These are phyloP conservation scores for Helicoverpa armigera DNA, from an alignment of 1,140 invertebrate genomes.

Conservation along the genomic window DNA sequence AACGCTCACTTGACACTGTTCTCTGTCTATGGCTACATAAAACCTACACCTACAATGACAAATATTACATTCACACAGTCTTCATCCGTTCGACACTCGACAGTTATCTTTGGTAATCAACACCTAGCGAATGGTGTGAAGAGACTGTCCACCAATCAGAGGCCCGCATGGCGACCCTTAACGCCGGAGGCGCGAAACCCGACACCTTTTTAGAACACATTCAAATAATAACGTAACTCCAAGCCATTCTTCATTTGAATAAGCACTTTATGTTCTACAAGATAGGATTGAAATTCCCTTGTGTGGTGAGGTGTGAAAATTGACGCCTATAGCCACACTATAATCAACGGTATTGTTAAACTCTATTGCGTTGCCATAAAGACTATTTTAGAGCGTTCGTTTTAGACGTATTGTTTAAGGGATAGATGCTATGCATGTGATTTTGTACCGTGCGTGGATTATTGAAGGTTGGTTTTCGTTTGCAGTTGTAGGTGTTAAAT, in stretches of 20 bases:
- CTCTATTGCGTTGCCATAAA: slow-evolving; percentile 57
- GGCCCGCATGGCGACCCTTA: slow-evolving; percentile 73
- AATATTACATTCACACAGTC: background rate
- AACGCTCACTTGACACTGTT: background rate
- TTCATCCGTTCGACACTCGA: background rate
- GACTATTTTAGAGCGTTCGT: slow-evolving; percentile 46
- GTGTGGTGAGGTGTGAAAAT: slow-evolving; percentile 79
- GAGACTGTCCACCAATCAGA: slow-evolving; percentile 72
- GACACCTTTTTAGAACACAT: slow-evolving; percentile 71
- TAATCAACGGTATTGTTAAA: slow-evolving; percentile 52
- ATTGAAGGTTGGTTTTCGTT: slow-evolving; percentile 23
- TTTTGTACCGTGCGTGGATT: slow-evolving; percentile 44
- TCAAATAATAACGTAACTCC: slow-evolving; percentile 60
- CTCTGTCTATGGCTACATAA: background rate
- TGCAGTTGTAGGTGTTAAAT: slow-evolving; percentile 71
- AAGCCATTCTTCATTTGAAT: slow-evolving; percentile 38
- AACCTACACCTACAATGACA: background rate
- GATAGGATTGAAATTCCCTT: slow-evolving; percentile 56
- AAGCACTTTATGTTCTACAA: background rate
- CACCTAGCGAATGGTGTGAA: slow-evolving; percentile 61
- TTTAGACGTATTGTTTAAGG: slow-evolving; percentile 56
- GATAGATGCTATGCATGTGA: slow-evolving; percentile 21
- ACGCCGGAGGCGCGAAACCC: slow-evolving; percentile 83
- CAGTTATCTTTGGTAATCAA: slow-evolving; percentile 64
- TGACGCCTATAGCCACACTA: slow-evolving; percentile 77